Percentiles rank a stretch among this genome's conserved stretches.
phyloP scores from a whole-genome alignment of 2,797 vertebrate species.

The Falco cherrug region DNA sequence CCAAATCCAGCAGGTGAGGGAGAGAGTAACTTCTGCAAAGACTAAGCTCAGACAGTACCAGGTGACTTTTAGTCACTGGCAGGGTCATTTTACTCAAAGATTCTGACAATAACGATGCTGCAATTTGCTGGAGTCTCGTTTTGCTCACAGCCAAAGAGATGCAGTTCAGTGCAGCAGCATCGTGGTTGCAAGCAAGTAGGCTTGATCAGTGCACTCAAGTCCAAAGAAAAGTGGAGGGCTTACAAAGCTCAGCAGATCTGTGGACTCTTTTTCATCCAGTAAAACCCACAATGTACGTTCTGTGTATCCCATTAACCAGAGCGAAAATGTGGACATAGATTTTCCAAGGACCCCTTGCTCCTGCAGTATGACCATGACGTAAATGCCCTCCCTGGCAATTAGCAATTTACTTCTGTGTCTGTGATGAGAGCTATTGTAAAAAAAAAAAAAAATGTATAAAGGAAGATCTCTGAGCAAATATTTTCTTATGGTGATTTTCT shows the following conservation, averaged over 20 bases:
- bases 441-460: neutral
- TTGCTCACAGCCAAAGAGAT: neutral
- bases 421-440: neutral
- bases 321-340: neutral
- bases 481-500: constrained; percentile 3
- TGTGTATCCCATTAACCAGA: neutral
- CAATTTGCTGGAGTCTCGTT: neutral
- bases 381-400: constrained; percentile 24
- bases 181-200: neutral
- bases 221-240: neutral
- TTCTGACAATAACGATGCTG: neutral
- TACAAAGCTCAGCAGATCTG: neutral
- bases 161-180: neutral
- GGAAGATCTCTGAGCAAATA: neutral
- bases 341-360: constrained; percentile 3
- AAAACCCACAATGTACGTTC: neutral
- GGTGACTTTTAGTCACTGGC: neutral
- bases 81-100: neutral
- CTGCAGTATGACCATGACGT: constrained; percentile 13
- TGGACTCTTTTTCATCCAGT: neutral
- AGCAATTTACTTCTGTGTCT: constrained; percentile 25
- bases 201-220: neutral
- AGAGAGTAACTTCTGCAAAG: neutral
- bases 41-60: neutral
- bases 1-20: neutral